Base-by-base conservation (phyloP, 2,797 vertebrate species). In the Characodon lateralis region DNA sequence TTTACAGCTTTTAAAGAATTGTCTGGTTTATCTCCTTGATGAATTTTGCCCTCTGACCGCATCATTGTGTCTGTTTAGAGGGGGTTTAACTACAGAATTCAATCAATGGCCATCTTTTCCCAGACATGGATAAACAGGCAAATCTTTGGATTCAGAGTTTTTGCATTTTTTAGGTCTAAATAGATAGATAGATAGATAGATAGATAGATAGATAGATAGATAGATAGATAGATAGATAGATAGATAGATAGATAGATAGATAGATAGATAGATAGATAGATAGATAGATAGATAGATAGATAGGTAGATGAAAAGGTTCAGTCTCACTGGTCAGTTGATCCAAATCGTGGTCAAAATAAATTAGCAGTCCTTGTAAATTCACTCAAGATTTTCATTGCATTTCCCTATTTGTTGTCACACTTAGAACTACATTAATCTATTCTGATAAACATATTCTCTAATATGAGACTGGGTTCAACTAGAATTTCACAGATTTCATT, bases 1-100 rank as follows among this genome's bases (percentile, higher is more conserved):
- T 63, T 55, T 73, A 82, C 77, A 55, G 63, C 20, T 39, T 39
- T 20, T 20, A n/a, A 55, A 65, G 70, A 71, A 87, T 31, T 51
- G 83, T 81, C 83, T 77, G 73, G 81, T 87, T 91, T 92, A 91
- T 91, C 91, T 90, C 78, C 24, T 50, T 90, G 90, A 93, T 88
- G 76, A 88, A 92, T 87, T 84, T 51, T 80, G 87, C 89, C 93
- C 91, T 91, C 77, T 91, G 89, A 91, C 88, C 87, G 63, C 28
- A 2, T 76, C 58, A 65, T 86, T 79, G 82, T 76, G 77, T 90
- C 85, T 89, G 87, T 71, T 87, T 88, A 88, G 79, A 51, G 51
- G 31, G 28, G 75, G 69, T 76, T 53, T 63, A 68, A 74, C 56
- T 74, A 77, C 84, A 73, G 80, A 89, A 79, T 20, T 66, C 56